Base-by-base conservation (phyloP, 2,113 vertebrate genomes). In the Ciconia boyciana region DNA sequence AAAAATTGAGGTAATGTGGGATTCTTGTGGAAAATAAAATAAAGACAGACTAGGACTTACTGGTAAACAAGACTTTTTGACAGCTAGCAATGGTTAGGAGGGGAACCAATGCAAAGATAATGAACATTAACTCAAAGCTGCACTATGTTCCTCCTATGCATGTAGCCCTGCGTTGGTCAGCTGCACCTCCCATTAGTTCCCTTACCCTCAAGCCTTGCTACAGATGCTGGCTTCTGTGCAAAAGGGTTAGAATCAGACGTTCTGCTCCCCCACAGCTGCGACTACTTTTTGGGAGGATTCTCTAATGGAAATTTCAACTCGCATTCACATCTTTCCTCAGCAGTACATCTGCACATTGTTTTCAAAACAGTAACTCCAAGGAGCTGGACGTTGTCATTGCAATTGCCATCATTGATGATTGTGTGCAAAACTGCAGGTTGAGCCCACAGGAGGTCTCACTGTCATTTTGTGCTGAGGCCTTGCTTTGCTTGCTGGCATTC, bases 201-300 rank as follows among this genome's bases (percentile, higher is more conserved):
- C 21, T 51, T 54, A 18, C 7, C 12, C 28, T 81, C 36, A 54
- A 26, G 22, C 34, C 21, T 65, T 77, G 18, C 21, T 87, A 44
- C 12, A 24, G 36, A 21, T 36, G 21, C 9, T 83, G 32, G 10
- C 7, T 75, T 6, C 21, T 22, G 7, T 32, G 51, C 19, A 76
- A 19, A 60, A 43, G 7, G 4, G 5, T 44, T 77, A 80, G 18
- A 78, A 61, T 6, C 24, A 65, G 36, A 46, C 3, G 7, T 6
- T 36, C 7, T 13, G 41, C 26, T 43, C 32, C 10, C 9, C 4
- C 4, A 41, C 5, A 57, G 16, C 9, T 3, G 2, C 3, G 7
- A 9, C 1, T 34, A 2, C 13, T 31, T 77, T 34, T 32, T 8
- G 8, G 13, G 32, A 84, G 14, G 44, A 44, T 13, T 21, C 11